Evolutionary conservation across 2,888 invertebrate species (phyloP), one percentile per base, ranked within the genome.

Genomic region (Ryuthela nishihirai): DNA sequence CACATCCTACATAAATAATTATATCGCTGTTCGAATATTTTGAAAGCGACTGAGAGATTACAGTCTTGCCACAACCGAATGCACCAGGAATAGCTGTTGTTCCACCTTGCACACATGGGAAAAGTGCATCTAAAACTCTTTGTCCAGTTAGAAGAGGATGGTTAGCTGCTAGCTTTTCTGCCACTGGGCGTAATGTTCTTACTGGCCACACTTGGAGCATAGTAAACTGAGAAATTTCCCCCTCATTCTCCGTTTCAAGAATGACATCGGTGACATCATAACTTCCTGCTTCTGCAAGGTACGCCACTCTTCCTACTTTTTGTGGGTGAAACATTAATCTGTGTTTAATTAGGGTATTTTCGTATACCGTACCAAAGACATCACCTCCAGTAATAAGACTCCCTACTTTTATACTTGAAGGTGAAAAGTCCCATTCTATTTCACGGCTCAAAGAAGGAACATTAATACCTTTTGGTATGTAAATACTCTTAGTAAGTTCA

Each of bases 121-220:
- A 99, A 42, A 99, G 82, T 1, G 98, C 90, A 79, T 99, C 99
- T 62, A 99, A 81, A 45, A 99, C 98, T 64, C 99, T 83, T 78
- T 99, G 99, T 1, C 99, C 99, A 68, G 98, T 98, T 65, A 99
- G 82, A 71, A 99, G 82, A 42, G 99, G 99, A 76, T 95, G 88
- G 80, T 99, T 99, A 71, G 98, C 97, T 55, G 97, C 97, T 69
- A 98, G 80, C 80, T 99, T 99, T 79, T 99, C 99, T 17, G 94
- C 89, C 60, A 87, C 86, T 34, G 99, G 99, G 66, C 99, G 82
- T 60, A 97, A 93, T 76, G 94, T 93, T 74, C 99, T 87, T 69
- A 99, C 99, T 5, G 99, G 99, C 99, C 99, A 99, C 65, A 99
- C 91, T 81, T 99, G 99, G 78, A 99, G 80, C 98, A 99, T 99